A percentile compares a stretch with the other conserved stretches of the same genome.
phyloP scores from a whole-genome alignment of 2,113 vertebrate species.

The Rana temporaria region DNA sequence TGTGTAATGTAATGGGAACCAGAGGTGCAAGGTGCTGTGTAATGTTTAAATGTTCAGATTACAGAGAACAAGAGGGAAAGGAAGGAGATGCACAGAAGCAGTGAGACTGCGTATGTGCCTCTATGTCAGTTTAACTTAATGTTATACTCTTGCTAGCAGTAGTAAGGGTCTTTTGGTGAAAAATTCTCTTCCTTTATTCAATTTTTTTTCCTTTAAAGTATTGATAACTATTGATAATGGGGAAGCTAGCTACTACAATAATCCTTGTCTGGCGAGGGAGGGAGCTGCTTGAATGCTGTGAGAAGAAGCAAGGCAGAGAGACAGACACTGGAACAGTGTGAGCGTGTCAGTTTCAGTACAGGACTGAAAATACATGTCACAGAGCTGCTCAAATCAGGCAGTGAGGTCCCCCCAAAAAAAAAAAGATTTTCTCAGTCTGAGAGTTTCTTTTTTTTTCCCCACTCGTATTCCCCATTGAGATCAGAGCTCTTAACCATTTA shows the following conservation, averaged over 20 bases:
- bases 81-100: constrained; percentile 66
- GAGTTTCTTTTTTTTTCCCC: too few relatives aligned
- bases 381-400: too few relatives aligned
- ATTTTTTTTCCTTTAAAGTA: constrained; percentile 62
- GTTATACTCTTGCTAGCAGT: constrained; percentile 6
- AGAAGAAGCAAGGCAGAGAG: constrained; percentile 8
- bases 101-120: constrained; percentile 40
- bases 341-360: too few relatives aligned
- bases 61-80: constrained; percentile 70
- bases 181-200: constrained; percentile 27
- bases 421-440: too few relatives aligned
- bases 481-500: too few relatives aligned
- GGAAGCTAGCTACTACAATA: constrained; percentile 63
- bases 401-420: too few relatives aligned
- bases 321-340: too few relatives aligned
- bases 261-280: constrained; percentile 34
- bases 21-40: too few relatives aligned
- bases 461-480: too few relatives aligned
- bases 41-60: constrained; percentile 76
- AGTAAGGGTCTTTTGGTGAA: constrained; percentile 30
- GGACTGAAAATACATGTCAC: too few relatives aligned
- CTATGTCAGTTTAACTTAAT: constrained; percentile 39
- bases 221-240: constrained; percentile 64
- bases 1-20: too few relatives aligned
- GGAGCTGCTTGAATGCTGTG: constrained; percentile 24